Evolutionary conservation across 2,888 invertebrate genomes (phyloP).

Genomic region (Dioctria rufipes): DNA sequence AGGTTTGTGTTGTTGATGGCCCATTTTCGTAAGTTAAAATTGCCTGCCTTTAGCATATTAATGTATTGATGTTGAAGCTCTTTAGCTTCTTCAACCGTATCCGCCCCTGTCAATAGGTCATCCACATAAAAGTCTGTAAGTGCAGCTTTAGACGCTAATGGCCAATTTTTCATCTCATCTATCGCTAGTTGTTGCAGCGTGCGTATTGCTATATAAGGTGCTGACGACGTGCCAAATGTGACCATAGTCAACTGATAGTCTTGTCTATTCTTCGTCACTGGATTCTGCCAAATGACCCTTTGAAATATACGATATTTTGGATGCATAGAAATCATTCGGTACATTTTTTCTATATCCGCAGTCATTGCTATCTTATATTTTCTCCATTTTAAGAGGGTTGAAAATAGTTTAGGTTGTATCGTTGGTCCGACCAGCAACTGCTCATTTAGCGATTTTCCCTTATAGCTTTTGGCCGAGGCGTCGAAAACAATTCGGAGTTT

Average conservation of each 20-base stretch:
- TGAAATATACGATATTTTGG: conserved; percentile 6
- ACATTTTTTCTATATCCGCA: conserved; percentile 6
- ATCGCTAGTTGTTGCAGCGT: conserved; percentile 20
- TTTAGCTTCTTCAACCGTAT: conserved; percentile 8
- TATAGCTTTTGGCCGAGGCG: neutral
- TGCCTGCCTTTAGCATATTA: neutral
- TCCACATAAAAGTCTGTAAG: conserved; percentile 1
- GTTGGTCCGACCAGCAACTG: conserved; percentile 10
- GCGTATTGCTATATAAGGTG: conserved; percentile 20
- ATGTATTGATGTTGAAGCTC: neutral
- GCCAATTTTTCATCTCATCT: conserved; percentile 2
- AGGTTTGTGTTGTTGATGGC: neutral
- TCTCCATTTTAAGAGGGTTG: conserved; percentile 14
- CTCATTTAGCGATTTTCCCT: conserved; percentile 17
- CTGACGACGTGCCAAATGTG: conserved; percentile 4
- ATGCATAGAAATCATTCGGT: neutral
- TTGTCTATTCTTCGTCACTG: neutral
- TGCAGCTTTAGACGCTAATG: conserved; percentile 14
- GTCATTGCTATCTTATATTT: conserved; percentile 1
- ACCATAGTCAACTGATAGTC: conserved; percentile 13
- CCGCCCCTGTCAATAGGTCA: conserved; percentile 4
- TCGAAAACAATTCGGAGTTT: neutral
- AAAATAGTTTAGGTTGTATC: neutral
- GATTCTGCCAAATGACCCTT: conserved; percentile 1
- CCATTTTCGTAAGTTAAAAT: conserved; percentile 12